phyloP scores from a whole-genome alignment of 92 coral and sea anemone species.

The Epizoanthus illoricatus region DNA sequence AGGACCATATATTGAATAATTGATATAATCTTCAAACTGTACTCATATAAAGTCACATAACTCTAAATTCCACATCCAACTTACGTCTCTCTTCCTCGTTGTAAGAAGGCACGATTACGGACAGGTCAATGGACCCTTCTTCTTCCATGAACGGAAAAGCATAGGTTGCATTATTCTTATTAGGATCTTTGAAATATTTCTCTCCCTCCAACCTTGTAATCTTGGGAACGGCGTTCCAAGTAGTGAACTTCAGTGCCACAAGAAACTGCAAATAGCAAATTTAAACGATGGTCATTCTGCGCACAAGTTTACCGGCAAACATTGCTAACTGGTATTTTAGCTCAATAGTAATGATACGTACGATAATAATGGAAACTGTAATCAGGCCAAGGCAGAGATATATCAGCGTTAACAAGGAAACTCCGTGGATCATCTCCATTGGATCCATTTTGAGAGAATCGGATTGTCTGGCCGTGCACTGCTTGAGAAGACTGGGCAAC shows the following conservation, averaged over 20 bases:
- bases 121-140: conserved; percentile 84
- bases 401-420: conserved; percentile 33
- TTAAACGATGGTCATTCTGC: not conserved
- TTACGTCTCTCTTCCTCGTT: conserved; percentile 94
- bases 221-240: conserved; percentile 75
- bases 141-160: conserved; percentile 93
- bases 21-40: not conserved
- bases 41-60: not conserved
- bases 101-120: conserved; percentile 90
- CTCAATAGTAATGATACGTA: conserved; percentile 4
- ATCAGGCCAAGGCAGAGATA: conserved; percentile 40
- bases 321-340: not conserved
- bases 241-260: conserved; percentile 63
- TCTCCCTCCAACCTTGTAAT: conserved; percentile 82
- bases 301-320: not conserved
- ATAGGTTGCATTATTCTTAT: conserved; percentile 85
- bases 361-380: conserved; percentile 44
- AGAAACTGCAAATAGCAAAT: conserved; percentile 57
- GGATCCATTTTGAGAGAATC: conserved; percentile 41
- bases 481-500: conserved; percentile 13
- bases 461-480: not conserved
- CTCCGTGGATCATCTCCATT: conserved; percentile 27
- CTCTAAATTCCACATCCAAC: conserved; percentile 24
- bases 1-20: not conserved
- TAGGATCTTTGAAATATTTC: conserved; percentile 91